Evolutionary conservation across 2,113 vertebrate species (phyloP).

Genomic region (Corynorhinus townsendii): DNA sequence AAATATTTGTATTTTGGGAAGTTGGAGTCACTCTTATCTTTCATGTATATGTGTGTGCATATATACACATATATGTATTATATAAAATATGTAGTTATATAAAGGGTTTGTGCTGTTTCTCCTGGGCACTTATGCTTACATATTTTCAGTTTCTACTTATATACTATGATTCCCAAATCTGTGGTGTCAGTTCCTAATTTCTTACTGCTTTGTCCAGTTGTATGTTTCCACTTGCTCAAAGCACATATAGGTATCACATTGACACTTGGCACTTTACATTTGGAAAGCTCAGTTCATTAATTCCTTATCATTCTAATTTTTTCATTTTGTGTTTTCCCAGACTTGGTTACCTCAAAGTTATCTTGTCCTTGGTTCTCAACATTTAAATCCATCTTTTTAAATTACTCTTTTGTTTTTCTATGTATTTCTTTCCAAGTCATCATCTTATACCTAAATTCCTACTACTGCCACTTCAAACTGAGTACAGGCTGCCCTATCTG

Average conservation of each 20-base stretch:
- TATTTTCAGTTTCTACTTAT: background rate
- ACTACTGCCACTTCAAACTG: background rate
- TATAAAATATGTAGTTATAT: background rate
- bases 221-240: background rate
- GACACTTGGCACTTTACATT: background rate
- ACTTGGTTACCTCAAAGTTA: background rate
- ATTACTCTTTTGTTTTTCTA: background rate
- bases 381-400: background rate
- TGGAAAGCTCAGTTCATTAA: background rate
- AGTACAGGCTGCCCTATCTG: background rate
- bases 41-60: background rate
- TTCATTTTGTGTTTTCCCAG: background rate
- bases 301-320: background rate
- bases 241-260: background rate
- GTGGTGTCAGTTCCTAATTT: background rate
- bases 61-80: background rate
- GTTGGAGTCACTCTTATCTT: background rate
- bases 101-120: background rate
- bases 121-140: background rate
- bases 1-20: background rate
- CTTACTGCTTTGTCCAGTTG: background rate
- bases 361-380: background rate
- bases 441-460: background rate
- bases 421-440: background rate
- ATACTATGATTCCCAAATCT: background rate